Evolutionary conservation across 2,888 invertebrate genomes (phyloP).

Genomic region (Erebia palarica): DNA sequence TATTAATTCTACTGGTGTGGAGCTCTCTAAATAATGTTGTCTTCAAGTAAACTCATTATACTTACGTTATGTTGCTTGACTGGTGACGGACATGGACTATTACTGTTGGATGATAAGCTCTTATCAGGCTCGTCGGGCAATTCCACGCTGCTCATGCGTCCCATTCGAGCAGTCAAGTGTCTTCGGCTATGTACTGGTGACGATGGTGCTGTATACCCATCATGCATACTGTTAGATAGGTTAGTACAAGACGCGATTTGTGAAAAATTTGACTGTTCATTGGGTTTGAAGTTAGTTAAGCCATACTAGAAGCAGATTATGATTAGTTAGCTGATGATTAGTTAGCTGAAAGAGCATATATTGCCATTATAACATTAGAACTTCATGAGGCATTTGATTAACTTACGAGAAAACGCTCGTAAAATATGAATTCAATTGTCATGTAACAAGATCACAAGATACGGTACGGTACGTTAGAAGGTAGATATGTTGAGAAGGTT

Average conservation of each 20-base stretch:
- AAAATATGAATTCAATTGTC: not conserved
- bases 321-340: not conserved
- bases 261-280: not conserved
- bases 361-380: not conserved
- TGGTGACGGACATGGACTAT: constrained; percentile 96
- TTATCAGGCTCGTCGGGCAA: constrained; percentile 95
- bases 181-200: constrained; percentile 95
- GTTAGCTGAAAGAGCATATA: not conserved
- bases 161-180: constrained; percentile 89
- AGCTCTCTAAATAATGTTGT: too few relatives aligned
- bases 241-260: not conserved
- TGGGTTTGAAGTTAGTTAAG: not conserved
- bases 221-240: constrained; percentile 1
- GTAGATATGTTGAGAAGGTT: not conserved
- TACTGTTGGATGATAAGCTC: constrained; percentile 94
- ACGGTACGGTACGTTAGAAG: not conserved
- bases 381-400: not conserved
- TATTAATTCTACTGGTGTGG: too few relatives aligned
- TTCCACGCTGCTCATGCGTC: constrained; percentile 96
- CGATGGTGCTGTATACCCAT: constrained; percentile 87
- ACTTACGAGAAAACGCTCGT: not conserved
- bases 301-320: not conserved
- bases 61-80: constrained; percentile 81
- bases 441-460: not conserved
- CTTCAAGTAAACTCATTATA: constrained; percentile 30